Conservation (phyloP, 2,888 invertebrate genomes). For the Andrena fulva region DNA sequence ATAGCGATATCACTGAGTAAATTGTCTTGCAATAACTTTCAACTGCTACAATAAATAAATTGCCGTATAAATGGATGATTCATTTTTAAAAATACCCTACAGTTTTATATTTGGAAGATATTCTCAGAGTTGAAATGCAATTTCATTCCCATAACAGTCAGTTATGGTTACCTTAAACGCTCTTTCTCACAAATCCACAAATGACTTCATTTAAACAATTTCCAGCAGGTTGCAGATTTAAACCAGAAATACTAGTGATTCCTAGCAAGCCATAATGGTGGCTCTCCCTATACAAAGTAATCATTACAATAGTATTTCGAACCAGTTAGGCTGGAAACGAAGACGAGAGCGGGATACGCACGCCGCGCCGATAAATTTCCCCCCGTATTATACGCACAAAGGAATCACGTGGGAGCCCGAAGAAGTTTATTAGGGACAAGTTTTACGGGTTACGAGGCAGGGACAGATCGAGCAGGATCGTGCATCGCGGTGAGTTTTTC, state of each 20-base stretch:
- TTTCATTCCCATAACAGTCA: no score
- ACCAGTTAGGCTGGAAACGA: conserved; percentile 26
- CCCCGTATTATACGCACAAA: not conserved
- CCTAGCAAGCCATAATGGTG: not conserved
- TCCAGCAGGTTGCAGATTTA: not conserved
- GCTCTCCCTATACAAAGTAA: conserved; percentile 15
- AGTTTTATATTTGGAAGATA: no score
- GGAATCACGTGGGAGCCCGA: conserved; percentile 2
- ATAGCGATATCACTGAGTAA: no score
- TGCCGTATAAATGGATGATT: no score
- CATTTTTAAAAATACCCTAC: no score
- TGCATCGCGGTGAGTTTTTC: conserved; percentile 61
- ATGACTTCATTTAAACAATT: not conserved
- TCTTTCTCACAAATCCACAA: not conserved
- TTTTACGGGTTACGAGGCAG: not conserved
- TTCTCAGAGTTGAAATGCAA: no score
- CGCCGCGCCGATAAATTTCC: conserved; percentile 39
- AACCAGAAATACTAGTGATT: conserved; percentile 6
- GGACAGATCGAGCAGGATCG: conserved; percentile 23
- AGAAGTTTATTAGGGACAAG: not conserved
- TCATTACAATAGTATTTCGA: conserved; percentile 14
- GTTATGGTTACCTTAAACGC: no score
- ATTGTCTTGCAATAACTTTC: no score
- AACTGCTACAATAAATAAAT: no score
- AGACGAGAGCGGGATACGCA: not conserved